Base-by-base conservation (phyloP, 2,888 invertebrate genomes). In the Meiosimyza platycephala region DNA sequence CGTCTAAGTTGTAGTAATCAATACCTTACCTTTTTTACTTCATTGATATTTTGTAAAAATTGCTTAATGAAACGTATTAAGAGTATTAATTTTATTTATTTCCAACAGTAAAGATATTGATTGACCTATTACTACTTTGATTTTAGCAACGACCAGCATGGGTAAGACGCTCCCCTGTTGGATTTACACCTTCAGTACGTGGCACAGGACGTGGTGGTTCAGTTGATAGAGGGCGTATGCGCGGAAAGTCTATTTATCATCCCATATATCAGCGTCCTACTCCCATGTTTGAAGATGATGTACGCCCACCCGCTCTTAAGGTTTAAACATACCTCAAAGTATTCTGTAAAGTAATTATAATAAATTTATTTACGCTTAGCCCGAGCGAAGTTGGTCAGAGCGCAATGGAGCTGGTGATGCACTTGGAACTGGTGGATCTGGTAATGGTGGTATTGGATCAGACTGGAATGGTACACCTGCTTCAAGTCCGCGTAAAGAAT, bases 171-270 rank as follows among this genome's bases (percentile, higher is more conserved):
- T 85, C 86, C 40, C 86, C 89, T 16, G 86, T 88, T 28, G 82
- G 80, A 55, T 85, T 85, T 63, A 78, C 50, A 16, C 81, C 84
- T 54, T 79, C 87, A 51, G 85, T 74, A 76, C 86, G 77, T 78
- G 89, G 74, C 82, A 88, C 88, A 50, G 88, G 89, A 12, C 88
- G 89, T 40, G 89, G 90, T 12, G 88, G 89, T 18, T 87, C 88
- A 2, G 84, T 89, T 47, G 89, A 89, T 74, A 82, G 89, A 54
- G 89, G 88, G 28, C 84, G 86, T 6, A 82, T 85, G 80, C 83
- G 86, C 22, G 85, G 85, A 0, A 85, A 86, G 77, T 80, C 85
- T 0, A 74, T 79, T 28, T 85, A 85, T 73, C 85, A 85, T 79
- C 80, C 85, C 7, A 81, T 82, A 75, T 87, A 83, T 75, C 85